A percentile compares a stretch with the other conserved stretches of the same genome.
These are phyloP conservation scores for Castor canadensis DNA, from an alignment of 2,113 vertebrate genomes.

Conservation along the genomic window DNA sequence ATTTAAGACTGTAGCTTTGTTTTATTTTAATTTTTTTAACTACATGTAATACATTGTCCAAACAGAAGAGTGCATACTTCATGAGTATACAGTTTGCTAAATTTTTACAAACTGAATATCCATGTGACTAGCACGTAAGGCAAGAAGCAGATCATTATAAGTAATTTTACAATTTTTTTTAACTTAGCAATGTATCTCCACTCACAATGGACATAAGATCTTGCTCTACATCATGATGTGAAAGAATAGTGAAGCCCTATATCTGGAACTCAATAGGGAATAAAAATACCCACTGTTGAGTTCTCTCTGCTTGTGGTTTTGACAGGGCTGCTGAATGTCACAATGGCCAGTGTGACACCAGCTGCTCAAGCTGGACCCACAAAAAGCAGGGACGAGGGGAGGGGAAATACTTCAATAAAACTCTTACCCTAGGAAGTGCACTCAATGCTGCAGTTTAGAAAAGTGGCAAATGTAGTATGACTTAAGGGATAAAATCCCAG, in stretches of 20 bases:
- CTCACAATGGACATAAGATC: background rate
- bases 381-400: background rate
- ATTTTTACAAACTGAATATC: slow-evolving; percentile 4
- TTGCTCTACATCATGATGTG: background rate
- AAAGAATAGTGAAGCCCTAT: background rate
- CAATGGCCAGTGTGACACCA: background rate
- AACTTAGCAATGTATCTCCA: background rate
- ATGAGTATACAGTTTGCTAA: background rate
- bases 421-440: background rate
- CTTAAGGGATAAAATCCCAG: background rate
- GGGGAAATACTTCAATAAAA: background rate
- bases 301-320: background rate
- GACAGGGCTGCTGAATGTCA: background rate
- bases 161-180: background rate
- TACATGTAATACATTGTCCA: background rate
- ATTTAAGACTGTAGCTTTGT: background rate
- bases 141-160: background rate
- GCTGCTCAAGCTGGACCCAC: background rate
- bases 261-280: background rate
- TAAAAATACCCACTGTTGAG: rapidly evolving
- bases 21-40: slow-evolving; percentile 30
- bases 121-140: background rate
- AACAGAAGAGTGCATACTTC: background rate
- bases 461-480: background rate
- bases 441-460: background rate